Conservation (phyloP, 1,140 invertebrate genomes). For the Trichomalopsis sarcophagae region DNA sequence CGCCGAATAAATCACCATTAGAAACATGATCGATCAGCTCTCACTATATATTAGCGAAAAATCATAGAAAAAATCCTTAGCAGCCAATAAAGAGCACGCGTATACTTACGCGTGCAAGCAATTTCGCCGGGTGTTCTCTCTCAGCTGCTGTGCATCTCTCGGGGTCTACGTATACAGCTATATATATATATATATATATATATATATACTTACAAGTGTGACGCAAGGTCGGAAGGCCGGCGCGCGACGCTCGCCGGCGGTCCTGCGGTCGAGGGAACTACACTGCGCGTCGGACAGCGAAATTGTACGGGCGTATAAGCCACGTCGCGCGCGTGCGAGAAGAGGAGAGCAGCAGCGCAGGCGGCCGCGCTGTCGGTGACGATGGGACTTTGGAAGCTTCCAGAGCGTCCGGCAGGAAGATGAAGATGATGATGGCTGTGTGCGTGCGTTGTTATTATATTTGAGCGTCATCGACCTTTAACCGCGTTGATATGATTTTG, state of each 20-base stretch:
- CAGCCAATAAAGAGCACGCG: background rate
- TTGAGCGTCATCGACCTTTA: background rate
- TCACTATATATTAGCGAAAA: background rate
- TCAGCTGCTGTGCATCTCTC: conserved; percentile 23
- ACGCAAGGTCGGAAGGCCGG: conserved; percentile 18
- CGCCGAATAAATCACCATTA: too few relatives aligned
- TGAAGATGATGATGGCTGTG: background rate
- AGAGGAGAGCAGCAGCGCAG: background rate
- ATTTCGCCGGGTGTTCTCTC: background rate
- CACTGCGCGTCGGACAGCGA: background rate
- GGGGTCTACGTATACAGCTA: background rate
- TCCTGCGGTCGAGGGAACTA: background rate
- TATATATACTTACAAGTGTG: background rate
- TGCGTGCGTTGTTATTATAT: background rate
- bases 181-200: background rate
- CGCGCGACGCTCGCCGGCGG: conserved; percentile 16
- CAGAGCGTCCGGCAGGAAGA: background rate
- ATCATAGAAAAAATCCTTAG: background rate
- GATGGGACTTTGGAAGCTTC: conserved; percentile 16
- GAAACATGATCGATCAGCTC: too few relatives aligned
- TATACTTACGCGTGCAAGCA: background rate
- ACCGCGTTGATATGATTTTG: background rate
- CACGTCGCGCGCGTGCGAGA: background rate
- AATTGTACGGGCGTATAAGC: conserved; percentile 2
- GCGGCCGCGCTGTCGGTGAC: background rate